These are phyloP conservation scores for Apoda limacodes DNA, from an alignment of 2,888 invertebrate genomes.

Conservation along the genomic window DNA sequence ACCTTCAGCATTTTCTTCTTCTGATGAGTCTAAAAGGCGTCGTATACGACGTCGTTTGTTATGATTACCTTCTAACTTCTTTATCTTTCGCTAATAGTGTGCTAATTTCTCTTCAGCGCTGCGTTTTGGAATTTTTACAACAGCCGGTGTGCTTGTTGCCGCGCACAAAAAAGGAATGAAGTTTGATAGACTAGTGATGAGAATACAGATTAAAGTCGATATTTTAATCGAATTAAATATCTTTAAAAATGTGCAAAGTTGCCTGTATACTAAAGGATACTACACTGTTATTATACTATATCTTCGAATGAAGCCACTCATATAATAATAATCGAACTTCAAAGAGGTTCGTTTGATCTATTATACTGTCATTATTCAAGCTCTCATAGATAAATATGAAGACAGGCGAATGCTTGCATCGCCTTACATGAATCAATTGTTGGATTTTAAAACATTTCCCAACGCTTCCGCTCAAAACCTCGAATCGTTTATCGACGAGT, in stretches of 20 bases:
- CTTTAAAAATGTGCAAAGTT: background rate
- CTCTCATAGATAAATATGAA: too few relatives aligned
- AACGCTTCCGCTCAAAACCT: too few relatives aligned
- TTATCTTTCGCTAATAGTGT: background rate
- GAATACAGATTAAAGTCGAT: background rate
- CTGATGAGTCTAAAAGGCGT: too few relatives aligned
- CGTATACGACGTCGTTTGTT: background rate
- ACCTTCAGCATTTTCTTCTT: background rate
- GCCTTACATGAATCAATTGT: too few relatives aligned
- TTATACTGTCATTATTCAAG: too few relatives aligned
- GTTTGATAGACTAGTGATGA: background rate
- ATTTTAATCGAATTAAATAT: background rate
- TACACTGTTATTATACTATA: background rate
- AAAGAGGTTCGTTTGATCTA: too few relatives aligned
- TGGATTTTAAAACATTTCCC: too few relatives aligned
- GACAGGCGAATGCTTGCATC: too few relatives aligned
- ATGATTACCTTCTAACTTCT: background rate
- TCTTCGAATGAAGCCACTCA: background rate
- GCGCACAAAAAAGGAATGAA: conserved; percentile 5
- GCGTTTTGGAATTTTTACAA: background rate
- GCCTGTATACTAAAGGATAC: background rate
- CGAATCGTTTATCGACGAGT: too few relatives aligned
- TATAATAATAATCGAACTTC: too few relatives aligned
- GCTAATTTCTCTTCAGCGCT: background rate
- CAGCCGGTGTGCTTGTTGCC: conserved; percentile 2